Evolutionary conservation across 2,797 vertebrate species (phyloP).

Genomic region (Lagodon rhomboides): DNA sequence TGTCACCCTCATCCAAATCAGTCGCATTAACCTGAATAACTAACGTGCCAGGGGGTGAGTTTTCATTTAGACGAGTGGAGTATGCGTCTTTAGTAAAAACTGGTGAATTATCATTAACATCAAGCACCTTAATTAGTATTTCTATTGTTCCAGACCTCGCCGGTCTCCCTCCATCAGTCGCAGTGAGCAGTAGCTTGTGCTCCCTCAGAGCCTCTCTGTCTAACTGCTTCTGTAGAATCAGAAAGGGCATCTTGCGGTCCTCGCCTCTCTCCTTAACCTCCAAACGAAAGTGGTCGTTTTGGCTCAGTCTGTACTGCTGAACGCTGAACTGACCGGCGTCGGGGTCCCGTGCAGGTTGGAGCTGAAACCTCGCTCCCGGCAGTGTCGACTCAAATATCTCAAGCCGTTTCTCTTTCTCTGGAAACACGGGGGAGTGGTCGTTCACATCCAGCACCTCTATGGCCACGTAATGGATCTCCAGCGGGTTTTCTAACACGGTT

Average conservation of each 20-base stretch:
- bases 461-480: slow-evolving; percentile 71
- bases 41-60: slow-evolving; percentile 8
- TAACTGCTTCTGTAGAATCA: slow-evolving; percentile 67
- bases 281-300: slow-evolving; percentile 70
- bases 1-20: slow-evolving; percentile 68
- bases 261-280: slow-evolving; percentile 62
- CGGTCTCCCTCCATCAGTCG: slow-evolving; percentile 70
- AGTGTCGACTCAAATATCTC: slow-evolving; percentile 67
- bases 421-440: slow-evolving; percentile 71
- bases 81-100: slow-evolving; percentile 66
- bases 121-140: slow-evolving; percentile 55
- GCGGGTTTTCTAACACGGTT: slow-evolving; percentile 75
- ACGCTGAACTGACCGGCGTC: slow-evolving; percentile 66
- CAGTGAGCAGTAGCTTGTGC: slow-evolving; percentile 56
- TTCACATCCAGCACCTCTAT: slow-evolving; percentile 77
- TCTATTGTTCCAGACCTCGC: slow-evolving; percentile 52
- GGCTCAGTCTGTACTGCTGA: slow-evolving; percentile 67
- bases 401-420: slow-evolving; percentile 54
- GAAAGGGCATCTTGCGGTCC: slow-evolving; percentile 59
- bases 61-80: slow-evolving; percentile 58
- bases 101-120: slow-evolving; percentile 72
- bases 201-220: slow-evolving; percentile 55
- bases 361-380: slow-evolving; percentile 64
- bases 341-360: slow-evolving; percentile 65
- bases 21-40: slow-evolving; percentile 68